These are phyloP conservation scores for Machimus atricapillus DNA, from an alignment of 2,888 invertebrate genomes.

Conservation along the genomic window DNA sequence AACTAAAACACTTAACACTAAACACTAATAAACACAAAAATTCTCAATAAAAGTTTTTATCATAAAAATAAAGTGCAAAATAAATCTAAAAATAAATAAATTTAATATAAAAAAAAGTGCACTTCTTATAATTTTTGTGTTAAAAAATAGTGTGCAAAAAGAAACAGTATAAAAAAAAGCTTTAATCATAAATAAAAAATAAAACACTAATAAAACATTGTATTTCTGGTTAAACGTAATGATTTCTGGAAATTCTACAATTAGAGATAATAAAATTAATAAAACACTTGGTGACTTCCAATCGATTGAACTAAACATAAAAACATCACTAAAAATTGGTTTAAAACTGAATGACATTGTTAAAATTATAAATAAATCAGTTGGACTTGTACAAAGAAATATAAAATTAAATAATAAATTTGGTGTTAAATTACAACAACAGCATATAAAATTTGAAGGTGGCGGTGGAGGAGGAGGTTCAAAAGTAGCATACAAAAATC, in stretches of 20 bases:
- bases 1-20: neutral
- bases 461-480: slow-evolving; percentile 58
- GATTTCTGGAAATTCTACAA: slow-evolving; percentile 32
- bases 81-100: neutral
- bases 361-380: neutral
- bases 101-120: neutral
- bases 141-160: neutral
- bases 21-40: neutral
- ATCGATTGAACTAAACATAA: neutral
- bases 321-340: neutral
- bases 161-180: neutral
- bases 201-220: neutral
- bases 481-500: neutral
- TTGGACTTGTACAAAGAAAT: neutral
- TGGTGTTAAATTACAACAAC: slow-evolving; percentile 52
- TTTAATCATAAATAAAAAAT: neutral
- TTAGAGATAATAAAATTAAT: slow-evolving; percentile 2
- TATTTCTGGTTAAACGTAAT: slow-evolving; percentile 37
- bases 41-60: neutral
- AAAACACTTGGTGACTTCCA: neutral
- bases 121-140: neutral
- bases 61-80: neutral
- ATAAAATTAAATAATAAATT: neutral
- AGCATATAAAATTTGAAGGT: slow-evolving; percentile 55
- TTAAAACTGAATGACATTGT: neutral